Conservation (phyloP, 1,140 invertebrate species). For the Planococcus citri region DNA sequence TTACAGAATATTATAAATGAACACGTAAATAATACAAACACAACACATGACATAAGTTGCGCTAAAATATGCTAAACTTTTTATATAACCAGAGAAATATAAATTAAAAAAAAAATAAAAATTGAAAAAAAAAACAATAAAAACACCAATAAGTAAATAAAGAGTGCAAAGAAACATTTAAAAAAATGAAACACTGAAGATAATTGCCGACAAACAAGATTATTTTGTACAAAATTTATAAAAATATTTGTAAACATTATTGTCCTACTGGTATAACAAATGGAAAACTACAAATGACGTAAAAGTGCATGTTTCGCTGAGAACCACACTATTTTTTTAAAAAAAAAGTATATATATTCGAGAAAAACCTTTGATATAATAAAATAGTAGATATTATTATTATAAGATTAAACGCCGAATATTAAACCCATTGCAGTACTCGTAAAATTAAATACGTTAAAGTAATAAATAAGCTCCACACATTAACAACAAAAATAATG, state of each 20-base stretch:
- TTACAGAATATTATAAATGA: conserved; percentile 18
- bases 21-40: conserved; percentile 20
- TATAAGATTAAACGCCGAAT: no score
- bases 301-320: background rate
- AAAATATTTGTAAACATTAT: conserved; percentile 11
- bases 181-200: background rate
- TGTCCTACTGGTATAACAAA: conserved; percentile 10
- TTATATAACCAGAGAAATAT: background rate
- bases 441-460: background rate
- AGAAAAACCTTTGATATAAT: conserved; percentile 1
- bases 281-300: conserved; percentile 10
- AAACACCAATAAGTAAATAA: conserved; percentile 12
- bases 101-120: background rate
- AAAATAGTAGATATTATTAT: background rate
- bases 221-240: conserved; percentile 1
- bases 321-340: background rate
- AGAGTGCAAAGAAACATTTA: conserved; percentile 7
- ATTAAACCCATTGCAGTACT: background rate
- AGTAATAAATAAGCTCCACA: conserved; percentile 18
- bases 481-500: conserved; percentile 7
- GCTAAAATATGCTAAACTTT: conserved; percentile 6
- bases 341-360: background rate
- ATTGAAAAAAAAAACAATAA: conserved; percentile 7
- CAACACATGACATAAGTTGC: conserved; percentile 18
- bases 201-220: background rate